These are phyloP conservation scores for Mesochorus sp. DNA, from an alignment of 2,888 invertebrate species.

Conservation along the genomic window DNA sequence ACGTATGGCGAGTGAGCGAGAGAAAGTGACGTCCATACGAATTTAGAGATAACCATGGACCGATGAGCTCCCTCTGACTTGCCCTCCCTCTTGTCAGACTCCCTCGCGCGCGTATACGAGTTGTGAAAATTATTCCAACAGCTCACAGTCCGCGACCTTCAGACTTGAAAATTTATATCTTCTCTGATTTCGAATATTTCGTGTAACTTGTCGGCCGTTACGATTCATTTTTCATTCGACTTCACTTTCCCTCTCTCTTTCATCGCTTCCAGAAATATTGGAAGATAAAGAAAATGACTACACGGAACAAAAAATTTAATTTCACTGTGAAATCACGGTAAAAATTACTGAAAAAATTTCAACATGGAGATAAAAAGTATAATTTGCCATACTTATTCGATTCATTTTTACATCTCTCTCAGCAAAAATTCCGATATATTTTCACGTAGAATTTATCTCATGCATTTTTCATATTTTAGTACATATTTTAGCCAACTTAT, in stretches of 20 bases:
- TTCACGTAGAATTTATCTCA: too few relatives aligned
- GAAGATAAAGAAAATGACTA: background rate
- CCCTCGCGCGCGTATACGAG: background rate
- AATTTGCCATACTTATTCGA: too few relatives aligned
- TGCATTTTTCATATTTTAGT: too few relatives aligned
- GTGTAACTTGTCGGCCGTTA: constrained; percentile 21
- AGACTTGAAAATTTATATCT: constrained; percentile 37
- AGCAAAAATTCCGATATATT: too few relatives aligned
- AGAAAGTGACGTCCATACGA: constrained; percentile 24
- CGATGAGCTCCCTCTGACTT: background rate
- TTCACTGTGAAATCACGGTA: too few relatives aligned
- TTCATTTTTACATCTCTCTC: too few relatives aligned
- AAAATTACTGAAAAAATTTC: too few relatives aligned
- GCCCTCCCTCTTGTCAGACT: background rate
- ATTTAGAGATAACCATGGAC: constrained; percentile 41
- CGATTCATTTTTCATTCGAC: too few relatives aligned
- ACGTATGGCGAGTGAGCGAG: background rate
- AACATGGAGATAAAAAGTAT: too few relatives aligned
- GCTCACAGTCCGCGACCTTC: background rate
- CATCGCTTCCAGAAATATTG: constrained; percentile 11
- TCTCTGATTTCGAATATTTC: constrained; percentile 2
- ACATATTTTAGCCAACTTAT: too few relatives aligned
- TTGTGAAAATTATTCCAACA: constrained; percentile 43
- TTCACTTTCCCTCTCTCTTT: constrained; percentile 8
- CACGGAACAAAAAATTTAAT: background rate